A percentile compares a stretch with the other conserved stretches of the same genome.
These are phyloP conservation scores for Xestia c-nigrum DNA, from an alignment of 2,888 invertebrate genomes.

Conservation along the genomic window DNA sequence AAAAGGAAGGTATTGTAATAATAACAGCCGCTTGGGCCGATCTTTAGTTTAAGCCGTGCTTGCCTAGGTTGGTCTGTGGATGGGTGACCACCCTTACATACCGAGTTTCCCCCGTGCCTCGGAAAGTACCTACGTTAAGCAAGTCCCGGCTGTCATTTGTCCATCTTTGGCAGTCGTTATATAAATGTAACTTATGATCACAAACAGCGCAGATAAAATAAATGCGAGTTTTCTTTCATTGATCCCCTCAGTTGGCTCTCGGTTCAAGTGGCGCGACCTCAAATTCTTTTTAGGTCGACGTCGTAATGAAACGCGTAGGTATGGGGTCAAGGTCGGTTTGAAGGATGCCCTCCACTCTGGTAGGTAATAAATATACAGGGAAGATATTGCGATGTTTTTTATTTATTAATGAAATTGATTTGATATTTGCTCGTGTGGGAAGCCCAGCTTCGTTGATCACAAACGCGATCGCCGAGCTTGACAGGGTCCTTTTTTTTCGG, in stretches of 20 bases:
- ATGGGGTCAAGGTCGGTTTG: conserved; percentile 52
- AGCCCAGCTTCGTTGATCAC: neutral
- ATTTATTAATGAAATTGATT: conserved; percentile 11
- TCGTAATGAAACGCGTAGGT: conserved; percentile 48
- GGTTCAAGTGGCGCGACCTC: conserved; percentile 54
- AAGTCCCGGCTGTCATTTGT: too few relatives aligned
- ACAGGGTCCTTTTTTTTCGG: too few relatives aligned
- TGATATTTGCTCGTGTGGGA: neutral
- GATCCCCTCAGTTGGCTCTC: conserved; percentile 26
- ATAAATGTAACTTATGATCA: neutral
- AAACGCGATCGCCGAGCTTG: neutral
- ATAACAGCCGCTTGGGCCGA: too few relatives aligned
- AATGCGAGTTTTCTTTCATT: conserved; percentile 35
- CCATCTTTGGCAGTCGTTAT: too few relatives aligned
- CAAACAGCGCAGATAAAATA: conserved; percentile 10
- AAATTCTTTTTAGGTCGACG: conserved; percentile 58
- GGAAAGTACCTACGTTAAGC: too few relatives aligned
- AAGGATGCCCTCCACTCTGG: conserved; percentile 43
- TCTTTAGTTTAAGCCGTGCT: too few relatives aligned
- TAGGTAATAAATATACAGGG: conserved; percentile 29
- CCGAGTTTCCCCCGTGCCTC: too few relatives aligned
- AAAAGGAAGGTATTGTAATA: too few relatives aligned
- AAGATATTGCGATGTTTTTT: neutral
- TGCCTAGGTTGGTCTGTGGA: too few relatives aligned
- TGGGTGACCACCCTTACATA: too few relatives aligned